Evolutionary conservation across 2,113 vertebrate species (phyloP).

Genomic region (Oreocharis arfaki): DNA sequence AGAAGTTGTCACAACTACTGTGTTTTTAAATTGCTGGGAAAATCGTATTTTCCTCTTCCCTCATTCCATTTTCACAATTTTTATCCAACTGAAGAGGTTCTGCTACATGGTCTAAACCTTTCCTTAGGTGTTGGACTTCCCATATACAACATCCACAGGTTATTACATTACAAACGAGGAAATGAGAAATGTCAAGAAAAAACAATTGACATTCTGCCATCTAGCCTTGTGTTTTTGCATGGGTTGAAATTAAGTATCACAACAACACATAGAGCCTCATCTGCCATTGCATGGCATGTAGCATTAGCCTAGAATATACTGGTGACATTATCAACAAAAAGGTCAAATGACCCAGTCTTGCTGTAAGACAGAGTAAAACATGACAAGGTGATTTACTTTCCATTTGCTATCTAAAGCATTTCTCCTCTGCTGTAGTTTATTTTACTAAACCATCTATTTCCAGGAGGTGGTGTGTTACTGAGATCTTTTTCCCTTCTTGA

Average conservation of each 20-base stretch:
- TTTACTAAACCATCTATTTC: not conserved
- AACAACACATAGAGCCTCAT: not conserved
- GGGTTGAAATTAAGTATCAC: not conserved
- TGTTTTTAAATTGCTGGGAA: not conserved
- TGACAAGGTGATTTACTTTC: not conserved
- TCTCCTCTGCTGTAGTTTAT: not conserved
- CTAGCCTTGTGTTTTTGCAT: not conserved
- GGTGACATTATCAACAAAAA: constrained; percentile 48
- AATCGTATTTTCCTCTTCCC: not conserved
- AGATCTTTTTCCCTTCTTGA: not conserved
- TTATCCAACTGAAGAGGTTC: not conserved
- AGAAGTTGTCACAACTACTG: not conserved
- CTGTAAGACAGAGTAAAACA: not conserved
- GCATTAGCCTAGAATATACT: not conserved
- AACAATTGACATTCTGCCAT: not conserved
- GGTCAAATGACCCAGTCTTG: not conserved
- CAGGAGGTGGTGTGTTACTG: not conserved
- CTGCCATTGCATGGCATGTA: not conserved
- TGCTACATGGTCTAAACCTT: not conserved
- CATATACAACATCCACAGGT: not conserved
- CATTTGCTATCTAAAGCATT: not conserved
- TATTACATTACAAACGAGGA: not conserved
- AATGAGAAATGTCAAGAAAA: not conserved
- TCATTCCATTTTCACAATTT: not conserved
- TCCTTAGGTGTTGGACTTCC: not conserved